Evolutionary conservation across 2,113 vertebrate genomes (phyloP), one percentile per base, ranked within the genome.

Genomic region (Microtus montanus): DNA sequence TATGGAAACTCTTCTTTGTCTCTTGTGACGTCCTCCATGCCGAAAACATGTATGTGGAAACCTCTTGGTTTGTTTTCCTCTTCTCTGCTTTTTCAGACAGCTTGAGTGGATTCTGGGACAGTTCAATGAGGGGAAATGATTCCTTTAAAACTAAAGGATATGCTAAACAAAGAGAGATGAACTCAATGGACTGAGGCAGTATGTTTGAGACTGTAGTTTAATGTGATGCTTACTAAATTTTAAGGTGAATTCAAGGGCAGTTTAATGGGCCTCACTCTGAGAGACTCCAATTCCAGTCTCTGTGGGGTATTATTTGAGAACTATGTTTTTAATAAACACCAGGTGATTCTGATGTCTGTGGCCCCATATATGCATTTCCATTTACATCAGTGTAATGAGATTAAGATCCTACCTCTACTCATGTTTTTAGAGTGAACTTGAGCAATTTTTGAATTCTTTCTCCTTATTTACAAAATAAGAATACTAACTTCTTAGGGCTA

Each of bases 301-400:
- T 88, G 63, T 91, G n/a, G 87, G 41, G 26, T 73, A 58, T 74
- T 68, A 91, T 94, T n/a, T 78, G 90, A 90, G 92, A 70, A 30
- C 44, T 68, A 26, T 79, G 58, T 90, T 92, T 96, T 90, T 84
- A 94, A 52, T 75, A 90, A 94, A 82, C 5, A 66, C 35, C 9
- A 77, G 47, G 28, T 90, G 84, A 74, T 87, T 92, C 30, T 94
- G 49, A 84, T 33, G 33, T 71, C 49, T 89, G 2, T 87, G n/a
- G 20, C 83, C 92, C 68, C 95, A 14, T 26, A 44, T 12, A 17
- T 5, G 38, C 30, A 52, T 82, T 86, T 78, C 82, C 28, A 95
- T 83, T 64, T 15, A 28, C 13, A 84, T 28, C 2, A 10, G 35
- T n/a, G 5, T 5, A 20, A 5, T 79, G 61, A 30, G n/a, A 70